Evolutionary conservation across 35 echinoderm and acorn worm species (phyloP).

Genomic region (Amphiura filiformis): DNA sequence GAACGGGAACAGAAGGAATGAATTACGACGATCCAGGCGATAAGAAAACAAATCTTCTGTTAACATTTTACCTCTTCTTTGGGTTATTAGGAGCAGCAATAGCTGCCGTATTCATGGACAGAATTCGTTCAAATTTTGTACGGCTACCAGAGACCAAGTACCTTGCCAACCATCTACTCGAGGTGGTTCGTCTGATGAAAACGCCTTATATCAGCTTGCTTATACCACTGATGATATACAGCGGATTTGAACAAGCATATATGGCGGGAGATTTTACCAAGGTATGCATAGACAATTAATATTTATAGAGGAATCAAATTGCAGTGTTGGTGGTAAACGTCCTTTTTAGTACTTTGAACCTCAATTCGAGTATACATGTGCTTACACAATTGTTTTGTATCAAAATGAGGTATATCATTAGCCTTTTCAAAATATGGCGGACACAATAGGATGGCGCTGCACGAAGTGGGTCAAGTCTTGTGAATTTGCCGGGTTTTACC

Average conservation of each 20-base stretch:
- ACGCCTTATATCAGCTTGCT: conserved; percentile 27
- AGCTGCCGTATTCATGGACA: conserved; percentile 19
- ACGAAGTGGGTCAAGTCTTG: too few species aligned
- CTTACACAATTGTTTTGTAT: too few species aligned
- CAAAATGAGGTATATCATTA: too few species aligned
- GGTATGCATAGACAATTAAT: too few species aligned
- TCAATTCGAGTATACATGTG: too few species aligned
- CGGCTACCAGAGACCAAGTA: not conserved
- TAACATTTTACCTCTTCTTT: conserved; percentile 1
- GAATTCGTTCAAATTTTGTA: not conserved
- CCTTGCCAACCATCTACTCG: conserved; percentile 11
- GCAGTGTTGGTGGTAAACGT: too few species aligned
- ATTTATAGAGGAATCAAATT: too few species aligned
- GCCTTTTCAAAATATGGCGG: too few species aligned
- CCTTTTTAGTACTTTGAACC: too few species aligned
- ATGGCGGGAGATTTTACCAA: conserved; percentile 60
- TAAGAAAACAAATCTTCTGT: not conserved
- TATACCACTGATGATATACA: conserved; percentile 62
- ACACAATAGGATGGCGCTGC: too few species aligned
- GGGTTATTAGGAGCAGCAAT: conserved; percentile 17
- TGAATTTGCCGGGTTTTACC: too few species aligned
- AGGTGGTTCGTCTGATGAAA: conserved; percentile 27
- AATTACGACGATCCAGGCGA: not conserved
- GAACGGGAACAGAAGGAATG: not conserved
- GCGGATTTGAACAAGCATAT: conserved; percentile 63